Evolutionary conservation across 2,888 invertebrate species (phyloP), one percentile per base, ranked within the genome.

Genomic region (Branchipolynoe longqiensis): DNA sequence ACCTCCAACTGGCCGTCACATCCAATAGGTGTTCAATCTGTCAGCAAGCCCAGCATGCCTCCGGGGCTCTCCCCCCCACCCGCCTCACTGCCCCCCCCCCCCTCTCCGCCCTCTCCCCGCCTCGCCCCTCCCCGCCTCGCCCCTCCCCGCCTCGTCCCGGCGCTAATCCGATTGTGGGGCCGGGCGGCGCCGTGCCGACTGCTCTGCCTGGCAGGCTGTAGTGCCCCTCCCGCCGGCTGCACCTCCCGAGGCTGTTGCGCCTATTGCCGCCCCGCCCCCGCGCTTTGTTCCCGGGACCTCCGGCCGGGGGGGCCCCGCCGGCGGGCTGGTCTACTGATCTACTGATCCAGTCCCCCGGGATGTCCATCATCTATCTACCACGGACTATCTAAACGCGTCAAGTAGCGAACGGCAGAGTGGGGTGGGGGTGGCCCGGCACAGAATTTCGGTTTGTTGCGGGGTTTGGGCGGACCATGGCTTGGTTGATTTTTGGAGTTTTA

Each of bases 201-300:
- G 83, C 81, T n/a, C 41, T n/a, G n/a, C n/a, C n/a, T n/a, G n/a
- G n/a, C n/a, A 73, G 81, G 73, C 41, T 28, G 28, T n/a, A 40
- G 38, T 41, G 38, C 36, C 14, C 62, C 28, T 25, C 31, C 62
- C 62, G 62, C 8, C 1, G 36, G 31, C 8, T 14, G 62, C 31
- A 18, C 48, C 48, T 48, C 48, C 48, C 8, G 48, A 18, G 48
- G 8, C 48, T 48, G 48, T 48, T 48, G 48, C 48, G 8, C 8
- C 48, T 48, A 48, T 48, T 48, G 18, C 48, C 18, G 18, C 48
- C 18, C 48, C 18, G 18, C 62, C 62, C 25, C 28, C 56, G 56
- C 25, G 56, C 56, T 56, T 56, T 56, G 56, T 56, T 56, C 56
- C 18, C 12, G 3, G 25, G 56, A 56, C 56, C 56, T 12, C 56